A percentile compares a stretch with the other conserved stretches of the same genome.
phyloP scores from a whole-genome alignment of 2,113 vertebrate genomes.

The Sander vitreus region DNA sequence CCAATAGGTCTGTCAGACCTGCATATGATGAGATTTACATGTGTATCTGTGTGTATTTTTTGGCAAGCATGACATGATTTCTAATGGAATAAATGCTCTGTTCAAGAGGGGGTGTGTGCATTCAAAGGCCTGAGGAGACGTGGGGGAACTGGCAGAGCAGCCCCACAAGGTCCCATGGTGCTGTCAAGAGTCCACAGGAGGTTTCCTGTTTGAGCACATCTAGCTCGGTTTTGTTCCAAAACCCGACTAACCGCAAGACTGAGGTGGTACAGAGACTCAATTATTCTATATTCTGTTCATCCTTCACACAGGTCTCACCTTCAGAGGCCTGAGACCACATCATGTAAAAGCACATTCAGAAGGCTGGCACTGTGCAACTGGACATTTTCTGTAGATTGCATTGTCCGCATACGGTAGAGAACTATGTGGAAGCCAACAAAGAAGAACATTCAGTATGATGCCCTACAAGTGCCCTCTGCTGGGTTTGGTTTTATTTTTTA shows the following conservation, averaged over 20 bases:
- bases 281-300: slow-evolving; percentile 16
- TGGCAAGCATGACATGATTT: slow-evolving; percentile 8
- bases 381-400: not conserved
- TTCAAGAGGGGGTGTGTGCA: not conserved
- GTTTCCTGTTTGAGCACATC: slow-evolving; percentile 55
- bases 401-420: slow-evolving; percentile 9
- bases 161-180: slow-evolving; percentile 14
- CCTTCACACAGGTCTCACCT: slow-evolving; percentile 1
- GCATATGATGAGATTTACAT: slow-evolving; percentile 13
- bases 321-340: not conserved
- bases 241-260: slow-evolving; percentile 8
- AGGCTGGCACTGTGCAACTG: not conserved
- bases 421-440: slow-evolving; percentile 4
- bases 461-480: not conserved
- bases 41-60: slow-evolving; percentile 17
- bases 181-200: slow-evolving; percentile 46
- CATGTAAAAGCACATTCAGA: slow-evolving; percentile 1
- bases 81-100: slow-evolving; percentile 15
- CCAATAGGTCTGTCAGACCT: not conserved
- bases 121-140: slow-evolving; percentile 29
- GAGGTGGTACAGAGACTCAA: slow-evolving; percentile 16
- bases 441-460: slow-evolving; percentile 13
- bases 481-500: not conserved
- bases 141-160: not conserved
- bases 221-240: slow-evolving; percentile 31